Base-by-base conservation (phyloP, 2,797 vertebrate species). In the Enteromius argenteus region DNA sequence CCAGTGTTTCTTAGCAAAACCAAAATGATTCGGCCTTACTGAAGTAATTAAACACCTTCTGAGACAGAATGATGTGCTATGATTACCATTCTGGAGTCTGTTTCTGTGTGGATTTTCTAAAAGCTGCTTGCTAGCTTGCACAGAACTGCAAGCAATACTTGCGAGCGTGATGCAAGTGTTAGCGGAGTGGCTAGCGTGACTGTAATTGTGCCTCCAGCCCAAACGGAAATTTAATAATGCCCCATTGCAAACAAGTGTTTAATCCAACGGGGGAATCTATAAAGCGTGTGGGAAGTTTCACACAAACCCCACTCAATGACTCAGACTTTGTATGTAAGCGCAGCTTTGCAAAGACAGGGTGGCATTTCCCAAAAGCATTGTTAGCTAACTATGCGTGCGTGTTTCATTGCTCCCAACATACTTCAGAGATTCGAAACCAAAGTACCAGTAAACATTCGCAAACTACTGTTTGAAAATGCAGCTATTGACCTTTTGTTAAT, bases 1-100 rank as follows among this genome's bases (percentile, higher is more conserved):
- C 77, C 5, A 30, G 60, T 64, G 49, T 76, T 21, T 85, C 73
- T 44, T 87, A 87, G 82, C 68, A 15, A 82, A 85, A 78, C 83
- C 68, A 87, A 89, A 89, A 89, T 88, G 80, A 90, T 87, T 86
- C 37, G 51, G 88, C 84, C 89, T 91, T 86, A 88, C 86, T 87
- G 87, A 86, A 89, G 89, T 90, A 90, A 90, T 80, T 56, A 85
- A 85, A 89, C 80, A 76, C 66, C 58, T 53, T 80, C 30, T 87
- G 46, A 71, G 88, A 85, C n/a, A 68, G 73, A 76, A 35, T 68
- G 80, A 76, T 68, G 68, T 17, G 15, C 44, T 67, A 27, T 27
- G 56, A 67, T 81, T 72, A 85, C 27, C 79, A 58, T 77, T 68
- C 27, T 39, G 35, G 44, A 75, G 27, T 53, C 32, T 49, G 4